Base-by-base conservation (phyloP, 2,888 invertebrate species). In the Synergus itoensis region DNA sequence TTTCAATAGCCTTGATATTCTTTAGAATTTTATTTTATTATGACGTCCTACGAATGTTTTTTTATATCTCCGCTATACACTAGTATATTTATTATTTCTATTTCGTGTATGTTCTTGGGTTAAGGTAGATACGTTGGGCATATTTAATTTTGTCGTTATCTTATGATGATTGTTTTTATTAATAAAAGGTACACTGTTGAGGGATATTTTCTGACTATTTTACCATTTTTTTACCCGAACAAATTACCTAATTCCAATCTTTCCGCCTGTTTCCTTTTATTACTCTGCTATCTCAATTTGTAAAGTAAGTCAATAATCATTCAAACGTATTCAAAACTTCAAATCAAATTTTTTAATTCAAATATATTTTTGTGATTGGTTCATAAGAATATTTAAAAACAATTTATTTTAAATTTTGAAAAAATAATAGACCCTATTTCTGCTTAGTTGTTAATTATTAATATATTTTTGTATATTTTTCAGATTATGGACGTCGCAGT, bases 141-240 rank as follows among this genome's bases (percentile, higher is more conserved):
- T 73, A 73, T 73, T 73, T n/a, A 28, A 53, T 53, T 53, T 48
- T 73, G 36, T 40, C 28, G 73, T 69, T 69, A 69, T 48, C 48
- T 69, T 48, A 69, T 73, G 53, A 73, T 36, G 11, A 36, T 73
- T 73, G 53, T 73, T 73, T 84, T 86, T 83, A 89, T 86, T 84
- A 88, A 87, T 88, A 87, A 88, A 88, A 73, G 73, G 40, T 73
- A 89, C 87, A 89, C 84, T 90, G 88, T 90, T 90, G 88, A 89
- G 90, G 90, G 89, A 88, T 90, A 87, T 86, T 87, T 87, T 87
- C 84, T 21, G 36, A 53, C 48, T 4, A n/a, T 53, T 73, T 45
- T 48, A 40, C 4, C 3, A 36, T n/a, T 73, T 53, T 16, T 28
- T 21, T 9, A 28, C 4, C n/a, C 69, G 18, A 4, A 11, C 40